Base-by-base conservation (phyloP, 1,140 invertebrate species). In the Micrasema longulum region DNA sequence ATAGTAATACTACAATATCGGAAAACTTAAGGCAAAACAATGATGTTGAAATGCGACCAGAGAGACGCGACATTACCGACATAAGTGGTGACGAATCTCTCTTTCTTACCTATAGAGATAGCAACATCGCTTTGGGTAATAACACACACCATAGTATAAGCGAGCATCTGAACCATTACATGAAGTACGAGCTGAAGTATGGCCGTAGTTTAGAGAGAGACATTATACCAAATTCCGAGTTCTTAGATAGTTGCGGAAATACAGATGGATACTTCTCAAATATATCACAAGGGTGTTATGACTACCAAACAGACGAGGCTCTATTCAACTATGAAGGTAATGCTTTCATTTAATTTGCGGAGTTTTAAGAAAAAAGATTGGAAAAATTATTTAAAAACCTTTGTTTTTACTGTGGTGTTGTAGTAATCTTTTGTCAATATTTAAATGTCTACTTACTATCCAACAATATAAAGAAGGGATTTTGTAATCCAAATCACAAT, bases 301-400 rank as follows among this genome's bases (percentile, higher is more conserved):
- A 62, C 22, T 62, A 20, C 43, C 38, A 38, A 62, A 43, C 57
- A 41, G 57, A 62, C 11, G 57, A 62, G 43, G 57, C 57, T 41
- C 23, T 62, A 43, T 62, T 62, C 38, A 38, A 62, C 20, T 62
- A 62, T 43, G 57, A 62, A 41, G 57, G 57, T 62, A 43, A 22
- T 22, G 43, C 12, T 2, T 26, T 23, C 12, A 31, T 57, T 35
- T n/a, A 52, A n/a, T n/a, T n/a, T n/a, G n/a, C n/a, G n/a, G n/a
- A n/a, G n/a, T n/a, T n/a, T n/a, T n/a, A n/a, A n/a, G n/a, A n/a
- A n/a, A n/a, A n/a, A n/a, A n/a, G n/a, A n/a, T n/a, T n/a, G n/a
- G n/a, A n/a, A n/a, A n/a, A n/a, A n/a, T n/a, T n/a, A n/a, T n/a
- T n/a, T n/a, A n/a, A n/a, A n/a, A n/a, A n/a, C n/a, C n/a, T n/a